A percentile compares a stretch with the other conserved stretches of the same genome.
These are phyloP conservation scores for Cactoblastis cactorum DNA, from an alignment of 2,888 invertebrate genomes.

Conservation along the genomic window DNA sequence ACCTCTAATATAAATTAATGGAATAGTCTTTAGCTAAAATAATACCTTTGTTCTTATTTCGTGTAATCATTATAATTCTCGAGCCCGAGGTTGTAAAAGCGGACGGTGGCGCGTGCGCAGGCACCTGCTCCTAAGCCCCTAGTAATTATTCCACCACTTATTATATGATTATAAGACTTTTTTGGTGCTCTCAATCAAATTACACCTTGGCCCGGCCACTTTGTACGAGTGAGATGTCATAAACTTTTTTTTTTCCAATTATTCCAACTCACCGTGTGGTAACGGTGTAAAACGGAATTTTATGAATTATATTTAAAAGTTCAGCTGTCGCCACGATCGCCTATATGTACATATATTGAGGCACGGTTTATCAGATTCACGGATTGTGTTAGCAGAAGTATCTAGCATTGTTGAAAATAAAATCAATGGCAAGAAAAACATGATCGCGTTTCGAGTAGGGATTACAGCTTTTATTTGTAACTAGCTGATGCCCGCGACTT, in stretches of 20 bases:
- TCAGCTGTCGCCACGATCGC: slow-evolving; percentile 12
- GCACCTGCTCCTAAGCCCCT: slow-evolving; percentile 72
- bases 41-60: slow-evolving; percentile 24
- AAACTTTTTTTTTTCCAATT: slow-evolving; percentile 61
- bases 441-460: slow-evolving; percentile 13
- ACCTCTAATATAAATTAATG: neutral
- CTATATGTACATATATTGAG: slow-evolving; percentile 11
- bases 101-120: slow-evolving; percentile 59
- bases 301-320: slow-evolving; percentile 32
- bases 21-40: slow-evolving; percentile 16
- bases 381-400: slow-evolving; percentile 10
- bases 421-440: slow-evolving; percentile 15
- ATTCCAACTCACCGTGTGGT: slow-evolving; percentile 42
- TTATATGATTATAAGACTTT: slow-evolving; percentile 77
- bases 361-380: slow-evolving; percentile 12
- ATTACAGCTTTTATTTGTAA: slow-evolving; percentile 29
- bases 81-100: slow-evolving; percentile 35
- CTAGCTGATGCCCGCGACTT: too few species aligned
- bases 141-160: slow-evolving; percentile 77
- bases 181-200: slow-evolving; percentile 80
- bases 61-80: slow-evolving; percentile 47
- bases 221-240: slow-evolving; percentile 76
- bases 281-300: slow-evolving; percentile 63
- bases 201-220: slow-evolving; percentile 73
- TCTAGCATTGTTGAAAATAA: slow-evolving; percentile 13